phyloP scores from a whole-genome alignment of 2,888 invertebrate genomes.

The Ptycholaimellus sp. region DNA sequence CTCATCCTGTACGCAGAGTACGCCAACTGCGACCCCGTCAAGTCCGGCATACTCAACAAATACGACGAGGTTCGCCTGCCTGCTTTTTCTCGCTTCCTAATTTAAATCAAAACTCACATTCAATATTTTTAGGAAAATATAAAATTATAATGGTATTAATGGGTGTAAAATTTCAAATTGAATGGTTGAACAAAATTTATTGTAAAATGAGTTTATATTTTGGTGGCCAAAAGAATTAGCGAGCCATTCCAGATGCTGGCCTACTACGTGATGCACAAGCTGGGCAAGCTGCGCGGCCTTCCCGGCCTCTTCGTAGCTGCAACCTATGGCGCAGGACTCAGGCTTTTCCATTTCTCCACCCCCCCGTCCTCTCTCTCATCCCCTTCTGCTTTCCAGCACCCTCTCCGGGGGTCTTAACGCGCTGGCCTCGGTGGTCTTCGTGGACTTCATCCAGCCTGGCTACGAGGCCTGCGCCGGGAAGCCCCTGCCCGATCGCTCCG shows the following conservation, averaged over 20 bases:
- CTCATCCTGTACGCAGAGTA: conserved; percentile 16
- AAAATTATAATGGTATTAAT: too few species aligned
- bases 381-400: too few species aligned
- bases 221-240: too few species aligned
- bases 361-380: too few species aligned
- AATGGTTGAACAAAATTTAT: too few species aligned
- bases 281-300: conserved; percentile 12
- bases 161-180: too few species aligned
- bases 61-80: too few species aligned
- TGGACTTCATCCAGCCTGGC: conserved; percentile 11
- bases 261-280: conserved; percentile 13
- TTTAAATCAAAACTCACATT: too few species aligned
- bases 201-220: too few species aligned
- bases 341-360: conserved; percentile 8
- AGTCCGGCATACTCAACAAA: neutral
- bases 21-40: conserved; percentile 14
- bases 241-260: conserved; percentile 15
- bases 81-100: too few species aligned
- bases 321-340: conserved; percentile 14
- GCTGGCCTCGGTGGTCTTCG: conserved; percentile 14
- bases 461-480: neutral
- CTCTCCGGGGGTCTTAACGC: conserved; percentile 15
- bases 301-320: conserved; percentile 17
- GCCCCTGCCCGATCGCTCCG: neutral
- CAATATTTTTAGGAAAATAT: too few species aligned